Percentiles rank a stretch among this genome's conserved stretches.
phyloP scores from a whole-genome alignment of 2,888 invertebrate species.

The Dicycla oo region DNA sequence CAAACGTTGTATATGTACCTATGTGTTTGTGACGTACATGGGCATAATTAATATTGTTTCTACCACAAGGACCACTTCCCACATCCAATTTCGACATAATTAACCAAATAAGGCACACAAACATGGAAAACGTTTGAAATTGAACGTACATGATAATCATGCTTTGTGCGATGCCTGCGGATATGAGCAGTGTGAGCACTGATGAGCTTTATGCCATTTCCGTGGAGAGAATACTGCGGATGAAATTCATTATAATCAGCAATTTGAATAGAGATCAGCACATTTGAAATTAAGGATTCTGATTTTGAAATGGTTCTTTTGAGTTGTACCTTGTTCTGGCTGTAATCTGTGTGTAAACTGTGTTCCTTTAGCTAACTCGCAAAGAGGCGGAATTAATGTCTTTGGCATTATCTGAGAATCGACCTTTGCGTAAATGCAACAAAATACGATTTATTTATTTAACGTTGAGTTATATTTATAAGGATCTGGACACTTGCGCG shows the following conservation, averaged over 20 bases:
- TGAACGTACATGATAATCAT: conserved; percentile 23
- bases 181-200: conserved; percentile 6
- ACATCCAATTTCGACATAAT: neutral
- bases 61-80: no score
- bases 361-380: no score
- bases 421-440: no score
- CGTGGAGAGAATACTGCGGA: neutral
- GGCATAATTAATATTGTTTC: neutral
- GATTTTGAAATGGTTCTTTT: conserved; percentile 15
- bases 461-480: no score
- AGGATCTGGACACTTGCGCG: no score
- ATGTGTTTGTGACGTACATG: neutral
- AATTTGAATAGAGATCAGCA: neutral
- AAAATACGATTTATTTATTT: no score
- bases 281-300: conserved; percentile 7
- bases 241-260: conserved; percentile 36
- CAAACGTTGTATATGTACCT: neutral
- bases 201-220: conserved; percentile 13
- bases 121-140: conserved; percentile 10
- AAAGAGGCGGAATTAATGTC: no score
- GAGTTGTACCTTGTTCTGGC: neutral
- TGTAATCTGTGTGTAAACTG: neutral
- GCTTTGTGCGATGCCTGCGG: conserved; percentile 22
- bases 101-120: conserved; percentile 8
- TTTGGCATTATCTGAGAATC: no score